Base-by-base conservation (phyloP, 2,113 vertebrate genomes). In the Nothoprocta pentlandii region DNA sequence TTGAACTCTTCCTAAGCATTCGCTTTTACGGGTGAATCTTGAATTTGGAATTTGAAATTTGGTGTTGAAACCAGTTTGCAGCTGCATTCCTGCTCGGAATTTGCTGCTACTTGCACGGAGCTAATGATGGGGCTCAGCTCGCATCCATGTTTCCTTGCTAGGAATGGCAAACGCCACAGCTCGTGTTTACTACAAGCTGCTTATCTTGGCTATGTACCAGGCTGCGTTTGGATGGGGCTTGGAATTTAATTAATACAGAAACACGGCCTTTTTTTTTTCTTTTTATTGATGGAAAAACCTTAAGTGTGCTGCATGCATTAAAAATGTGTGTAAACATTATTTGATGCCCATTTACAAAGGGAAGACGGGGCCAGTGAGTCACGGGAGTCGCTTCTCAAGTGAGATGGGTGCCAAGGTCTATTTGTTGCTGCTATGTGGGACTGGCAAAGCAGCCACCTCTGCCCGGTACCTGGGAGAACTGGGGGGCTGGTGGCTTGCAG, bases 181-280 rank as follows among this genome's bases (percentile, higher is more conserved):
- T 94, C 51, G 9, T 71, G 47, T 92, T 92, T 89, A 80, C 92
- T 68, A 21, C 51, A 68, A 78, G 46, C 84, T 71, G 77, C 70
- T 89, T 89, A 6, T 73, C 62, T 89, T 94, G 86, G 92, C 69
- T 2, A 3, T 21, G 47, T 75, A 88, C 80, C 92, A 89, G 81
- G 58, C 22, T 89, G 22, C 20, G 4, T 91, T 96, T 93, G 66
- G 53, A 58, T 0, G 0, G 58, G 32, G 49, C 2, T 10, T 91
- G 70, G 39, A 73, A 56, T 76, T 92, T 76, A 89, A 80, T 85
- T 93, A 80, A 84, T 81, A 79, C 4, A 26, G 39, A 85, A 91
- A 75, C 0, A 1, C 78, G 12, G 21, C 16, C 23, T 54, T 71
- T 6, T 36, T 49, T 30, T 74, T 53, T 59, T 53, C 68, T 51